Percentiles rank a stretch among this genome's conserved stretches.
These are phyloP conservation scores for Acrobasis suavella DNA, from an alignment of 2,888 invertebrate species.

Conservation along the genomic window DNA sequence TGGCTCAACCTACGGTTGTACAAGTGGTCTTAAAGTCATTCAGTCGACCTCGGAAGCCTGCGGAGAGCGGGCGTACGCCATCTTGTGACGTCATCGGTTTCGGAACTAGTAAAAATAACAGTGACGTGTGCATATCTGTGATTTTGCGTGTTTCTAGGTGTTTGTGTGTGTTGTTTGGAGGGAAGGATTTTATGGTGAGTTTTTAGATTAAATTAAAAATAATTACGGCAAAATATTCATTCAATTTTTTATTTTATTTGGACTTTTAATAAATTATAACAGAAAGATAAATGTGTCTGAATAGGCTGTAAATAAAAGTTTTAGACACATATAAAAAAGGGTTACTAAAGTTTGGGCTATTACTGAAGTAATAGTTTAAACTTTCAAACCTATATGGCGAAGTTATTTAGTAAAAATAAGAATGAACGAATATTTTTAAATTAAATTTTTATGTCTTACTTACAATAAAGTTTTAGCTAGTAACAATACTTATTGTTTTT, in stretches of 20 bases:
- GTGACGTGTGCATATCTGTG: conserved; percentile 21
- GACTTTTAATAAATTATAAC: no score
- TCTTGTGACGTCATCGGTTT: conserved; percentile 41
- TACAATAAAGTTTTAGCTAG: no score
- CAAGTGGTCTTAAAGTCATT: conserved; percentile 60
- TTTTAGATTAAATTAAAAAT: not conserved
- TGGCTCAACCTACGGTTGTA: conserved; percentile 50
- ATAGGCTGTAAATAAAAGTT: no score
- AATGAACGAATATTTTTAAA: no score
- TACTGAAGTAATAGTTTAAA: no score
- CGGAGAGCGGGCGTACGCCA: conserved; percentile 61
- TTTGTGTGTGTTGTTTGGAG: conserved; percentile 14
- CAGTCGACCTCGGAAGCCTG: conserved; percentile 75
- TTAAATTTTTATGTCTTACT: no score
- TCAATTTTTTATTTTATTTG: not conserved
- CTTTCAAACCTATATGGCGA: no score
- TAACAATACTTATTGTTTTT: no score
- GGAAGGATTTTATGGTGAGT: conserved; percentile 18
- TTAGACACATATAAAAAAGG: no score
- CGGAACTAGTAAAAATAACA: conserved; percentile 41
- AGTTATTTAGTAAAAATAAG: no score
- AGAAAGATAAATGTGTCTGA: no score
- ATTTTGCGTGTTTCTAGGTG: conserved; percentile 2
- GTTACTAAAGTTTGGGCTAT: no score
- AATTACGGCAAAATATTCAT: not conserved